Base-by-base conservation (phyloP, 2,797 vertebrate genomes). In the Acipenser transmontanus region DNA sequence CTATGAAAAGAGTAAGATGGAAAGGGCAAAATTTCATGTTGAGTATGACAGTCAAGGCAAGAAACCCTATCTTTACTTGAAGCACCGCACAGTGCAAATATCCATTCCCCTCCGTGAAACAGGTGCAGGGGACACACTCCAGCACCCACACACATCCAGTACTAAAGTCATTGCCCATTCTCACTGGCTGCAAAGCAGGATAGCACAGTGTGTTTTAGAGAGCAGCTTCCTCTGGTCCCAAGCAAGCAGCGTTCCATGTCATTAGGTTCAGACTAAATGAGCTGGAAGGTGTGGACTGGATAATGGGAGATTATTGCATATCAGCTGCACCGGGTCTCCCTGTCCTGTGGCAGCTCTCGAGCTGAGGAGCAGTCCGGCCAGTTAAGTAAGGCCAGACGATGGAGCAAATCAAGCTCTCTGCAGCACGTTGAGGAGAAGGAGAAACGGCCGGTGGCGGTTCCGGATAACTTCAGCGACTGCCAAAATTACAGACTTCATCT, bases 211-310 rank as follows among this genome's bases (percentile, higher is more conserved):
- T n/a, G 54, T 57, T 57, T 57, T 13, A 57, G 9, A 57, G 9
- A 11, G 14, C 54, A 57, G 54, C 54, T 57, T 11, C 54, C n/a
- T n/a, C 9, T n/a, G 12, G 54, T 57, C 9, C 12, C 54, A 11
- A 12, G 10, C 50, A 11, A n/a, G 20, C 7, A 1, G 34, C 63
- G 17, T 63, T 63, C 54, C 47, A 8, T 8, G 51, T 49, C 51
- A 68, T 63, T 63, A 49, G 48, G 61, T 20, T 6, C n/a, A 48
- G n/a, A 13, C 50, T 63, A 47, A 50, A 9, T 17, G 61, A 50
- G 47, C 51, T 49, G 51, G 61, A 59, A 68, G 52, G 17, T 59
- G 62, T 50, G 47, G 52, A 17, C 47, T 34, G 1, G 8, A 49
- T 59, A 34, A 49, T 17, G 50, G 52, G 67, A 8, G 12, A 14